Evolutionary conservation across 2,113 vertebrate genomes (phyloP), one percentile per base, ranked within the genome.

Genomic region (Pseudonaja textilis): DNA sequence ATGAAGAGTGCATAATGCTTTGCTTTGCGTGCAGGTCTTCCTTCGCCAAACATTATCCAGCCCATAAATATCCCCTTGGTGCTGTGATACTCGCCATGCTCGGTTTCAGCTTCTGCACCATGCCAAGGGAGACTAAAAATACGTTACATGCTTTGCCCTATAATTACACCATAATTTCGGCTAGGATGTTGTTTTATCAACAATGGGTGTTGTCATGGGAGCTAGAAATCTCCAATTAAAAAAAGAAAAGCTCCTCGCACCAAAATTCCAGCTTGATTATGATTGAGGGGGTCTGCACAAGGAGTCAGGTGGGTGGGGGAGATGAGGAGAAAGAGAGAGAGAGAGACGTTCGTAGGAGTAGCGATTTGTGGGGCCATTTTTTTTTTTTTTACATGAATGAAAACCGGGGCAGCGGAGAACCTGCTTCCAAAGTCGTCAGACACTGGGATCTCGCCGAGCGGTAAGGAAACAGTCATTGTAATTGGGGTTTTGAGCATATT

Each of bases 51-150:
- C 56, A 29, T 25, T 52, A 90, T 61, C 55, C 81, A 90, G 74
- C 57, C 56, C 89, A 89, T 85, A 93, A 93, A 93, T 93, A 90
- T 85, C 88, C 85, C 47, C 88, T 23, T 54, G 74, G 89, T 90
- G 92, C 81, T 89, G 29, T 23, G 0, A 0, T 0, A 3, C 2
- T 92, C 26, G 23, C 81, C 69, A 42, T 91, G 92, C 59, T 89
- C 47, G 52, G 50, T 95, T 64, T 74, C 54, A 92, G 87, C 87
- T n/a, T 54, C n/a, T 93, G 90, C 45, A 74, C 47, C 54, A 56
- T 45, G 55, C 90, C 91, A 12, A 89, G 85, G 91, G 18, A 0
- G 0, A 39, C 59, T 91, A 89, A 93, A 95, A 95, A 95, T 0
- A 6, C 55, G 89, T 22, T 4, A 0, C 42, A 0, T 88, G 81